Evolutionary conservation across 2,113 vertebrate species (phyloP), one percentile per base, ranked within the genome.

Genomic region (Cyprinodon variegatus): DNA sequence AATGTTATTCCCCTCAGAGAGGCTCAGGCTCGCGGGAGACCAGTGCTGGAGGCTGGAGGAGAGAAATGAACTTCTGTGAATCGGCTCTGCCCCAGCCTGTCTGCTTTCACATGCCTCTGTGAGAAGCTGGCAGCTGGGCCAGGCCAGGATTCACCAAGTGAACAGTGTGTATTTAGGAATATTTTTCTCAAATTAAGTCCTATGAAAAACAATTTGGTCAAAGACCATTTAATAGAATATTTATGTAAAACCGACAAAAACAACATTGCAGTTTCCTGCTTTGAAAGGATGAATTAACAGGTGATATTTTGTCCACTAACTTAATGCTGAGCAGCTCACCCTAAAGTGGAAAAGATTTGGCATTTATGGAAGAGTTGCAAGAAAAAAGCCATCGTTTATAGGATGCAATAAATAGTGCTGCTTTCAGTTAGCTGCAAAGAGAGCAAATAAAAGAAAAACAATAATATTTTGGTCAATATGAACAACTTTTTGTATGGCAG

Each of bases 41-140:
- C 82, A 67, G 68, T 14, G 81, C 77, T 76, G 78, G 76, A 90
- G 89, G 81, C 81, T 62, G 59, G 43, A 61, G 81, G 61, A 85
- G 84, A 91, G 92, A 94, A 94, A 92, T 90, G 92, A 78, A 77
- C 86, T 93, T 93, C 92, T 95, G 94, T 94, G 83, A 84, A 81
- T 81, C 66, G 57, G 73, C 71, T 65, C 50, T 83, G 66, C 72
- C 50, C 86, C 83, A 70, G 74, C 77, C 68, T 86, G 72, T 83
- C 77, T 67, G 60, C 77, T 83, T 76, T 69, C 77, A 79, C 79
- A 87, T 76, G 76, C 68, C 72, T 85, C 86, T 14, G 79, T 90
- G 86, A 80, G 88, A 92, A 76, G 82, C 69, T 65, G 74, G 81
- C 41, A 48, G 61, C 45, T 15, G 67, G 77, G 88, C 93, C 92